Evolutionary conservation across 2,888 invertebrate species (phyloP).

Genomic region (Peribatodes rhomboidaria): DNA sequence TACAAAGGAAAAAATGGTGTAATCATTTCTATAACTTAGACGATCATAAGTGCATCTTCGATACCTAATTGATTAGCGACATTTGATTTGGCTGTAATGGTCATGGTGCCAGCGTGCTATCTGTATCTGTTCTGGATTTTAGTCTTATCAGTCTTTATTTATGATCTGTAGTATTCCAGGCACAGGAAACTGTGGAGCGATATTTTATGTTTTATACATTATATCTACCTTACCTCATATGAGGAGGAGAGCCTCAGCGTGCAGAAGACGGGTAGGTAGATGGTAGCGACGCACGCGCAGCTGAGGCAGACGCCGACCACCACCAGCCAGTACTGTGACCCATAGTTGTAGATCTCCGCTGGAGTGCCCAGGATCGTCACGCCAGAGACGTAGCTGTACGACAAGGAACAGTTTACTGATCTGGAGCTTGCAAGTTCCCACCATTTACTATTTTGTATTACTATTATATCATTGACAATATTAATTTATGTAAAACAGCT

Average conservation of each 20-base stretch:
- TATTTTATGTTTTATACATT: neutral
- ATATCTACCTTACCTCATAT: conserved; percentile 88
- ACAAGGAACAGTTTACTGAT: conserved; percentile 8
- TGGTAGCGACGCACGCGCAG: conserved; percentile 88
- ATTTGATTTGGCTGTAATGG: too few species aligned
- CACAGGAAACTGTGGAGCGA: too few species aligned
- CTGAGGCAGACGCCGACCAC: conserved; percentile 90
- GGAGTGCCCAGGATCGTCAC: conserved; percentile 95
- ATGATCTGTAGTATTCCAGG: too few species aligned
- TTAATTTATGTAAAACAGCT: too few species aligned
- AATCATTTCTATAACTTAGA: too few species aligned
- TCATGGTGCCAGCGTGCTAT: too few species aligned
- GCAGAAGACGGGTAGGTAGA: conserved; percentile 94
- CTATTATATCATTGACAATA: too few species aligned
- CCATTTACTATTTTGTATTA: neutral
- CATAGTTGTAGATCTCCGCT: conserved; percentile 95
- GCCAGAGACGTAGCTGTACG: conserved; percentile 93
- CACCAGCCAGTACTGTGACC: conserved; percentile 93
- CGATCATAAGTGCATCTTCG: too few species aligned
- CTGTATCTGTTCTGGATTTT: too few species aligned
- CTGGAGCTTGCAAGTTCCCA: neutral
- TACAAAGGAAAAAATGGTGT: too few species aligned
- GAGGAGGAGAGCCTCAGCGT: conserved; percentile 92
- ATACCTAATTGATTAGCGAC: too few species aligned
- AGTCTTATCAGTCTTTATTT: too few species aligned